Evolutionary conservation across 1,140 invertebrate species (phyloP).

Genomic region (Holotrichia oblita): DNA sequence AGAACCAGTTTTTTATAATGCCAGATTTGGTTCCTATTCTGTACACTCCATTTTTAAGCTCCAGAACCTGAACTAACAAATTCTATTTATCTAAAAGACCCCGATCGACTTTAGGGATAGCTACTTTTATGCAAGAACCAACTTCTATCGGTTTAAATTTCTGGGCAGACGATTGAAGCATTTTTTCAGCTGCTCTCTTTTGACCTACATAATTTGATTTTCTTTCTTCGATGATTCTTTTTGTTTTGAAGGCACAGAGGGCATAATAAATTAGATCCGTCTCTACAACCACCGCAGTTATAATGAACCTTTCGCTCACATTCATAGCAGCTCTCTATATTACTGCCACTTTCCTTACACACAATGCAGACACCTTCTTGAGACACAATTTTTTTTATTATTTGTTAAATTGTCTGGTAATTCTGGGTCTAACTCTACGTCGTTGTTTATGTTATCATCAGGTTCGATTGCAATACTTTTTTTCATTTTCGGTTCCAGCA

Average conservation of each 20-base stretch:
- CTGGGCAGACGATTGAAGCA: not conserved
- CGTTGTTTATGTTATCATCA: too few relatives aligned
- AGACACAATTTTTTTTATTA: not conserved
- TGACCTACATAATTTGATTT: not conserved
- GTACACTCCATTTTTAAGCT: not conserved
- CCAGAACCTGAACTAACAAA: not conserved
- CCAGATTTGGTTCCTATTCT: not conserved
- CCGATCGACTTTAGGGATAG: not conserved
- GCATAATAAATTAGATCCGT: not conserved
- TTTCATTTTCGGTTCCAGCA: too few relatives aligned
- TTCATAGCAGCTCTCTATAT: not conserved
- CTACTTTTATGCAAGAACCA: not conserved
- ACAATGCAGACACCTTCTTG: not conserved
- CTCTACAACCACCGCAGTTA: not conserved
- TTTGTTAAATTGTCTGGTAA: not conserved
- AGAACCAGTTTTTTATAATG: not conserved
- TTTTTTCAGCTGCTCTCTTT: not conserved
- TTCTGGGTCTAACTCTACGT: too few relatives aligned
- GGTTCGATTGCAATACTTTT: too few relatives aligned
- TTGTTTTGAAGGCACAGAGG: not conserved
- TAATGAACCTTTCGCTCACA: not conserved
- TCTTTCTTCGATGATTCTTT: constrained; percentile 1
- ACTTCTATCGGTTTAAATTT: not conserved
- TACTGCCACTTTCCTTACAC: not conserved
- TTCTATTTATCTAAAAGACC: not conserved